Conservation (phyloP, 2,888 invertebrate species). For the Epinotia nisella region DNA sequence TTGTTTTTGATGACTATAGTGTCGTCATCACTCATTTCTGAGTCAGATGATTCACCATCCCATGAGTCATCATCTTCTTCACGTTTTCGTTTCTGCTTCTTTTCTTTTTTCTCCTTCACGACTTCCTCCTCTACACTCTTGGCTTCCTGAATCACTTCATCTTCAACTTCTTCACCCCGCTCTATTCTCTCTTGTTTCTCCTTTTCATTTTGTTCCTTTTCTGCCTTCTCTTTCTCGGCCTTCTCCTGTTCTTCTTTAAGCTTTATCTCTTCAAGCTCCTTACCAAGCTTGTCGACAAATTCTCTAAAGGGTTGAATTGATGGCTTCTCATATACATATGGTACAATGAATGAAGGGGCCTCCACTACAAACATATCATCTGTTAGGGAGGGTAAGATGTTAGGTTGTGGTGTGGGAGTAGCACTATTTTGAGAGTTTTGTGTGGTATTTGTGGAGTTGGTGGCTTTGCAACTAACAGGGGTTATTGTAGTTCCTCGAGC, state of each 20-base stretch:
- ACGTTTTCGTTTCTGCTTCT: conserved; percentile 67
- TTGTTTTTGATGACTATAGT: conserved; percentile 84
- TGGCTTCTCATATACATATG: conserved; percentile 96
- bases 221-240: conserved; percentile 49
- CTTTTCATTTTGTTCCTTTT: conserved; percentile 60
- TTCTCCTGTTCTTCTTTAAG: conserved; percentile 72
- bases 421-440: conserved; percentile 50
- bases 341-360: conserved; percentile 96
- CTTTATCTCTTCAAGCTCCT: conserved; percentile 84
- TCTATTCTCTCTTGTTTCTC: conserved; percentile 53
- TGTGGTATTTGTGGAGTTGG: conserved; percentile 45
- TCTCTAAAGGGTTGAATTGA: conserved; percentile 92
- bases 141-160: conserved; percentile 45
- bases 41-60: conserved; percentile 85
- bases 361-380: conserved; percentile 97
- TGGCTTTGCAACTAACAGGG: conserved; percentile 71
- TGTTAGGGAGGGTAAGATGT: conserved; percentile 91
- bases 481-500: conserved; percentile 84
- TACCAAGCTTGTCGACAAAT: conserved; percentile 87
- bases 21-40: conserved; percentile 79
- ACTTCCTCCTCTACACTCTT: conserved; percentile 49
- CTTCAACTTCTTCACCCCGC: conserved; percentile 67
- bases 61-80: conserved; percentile 86
- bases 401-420: conserved; percentile 64
- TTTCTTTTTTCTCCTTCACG: conserved; percentile 65